Evolutionary conservation across 2,113 vertebrate genomes (phyloP).

Genomic region (Oncorhynchus tshawytscha): DNA sequence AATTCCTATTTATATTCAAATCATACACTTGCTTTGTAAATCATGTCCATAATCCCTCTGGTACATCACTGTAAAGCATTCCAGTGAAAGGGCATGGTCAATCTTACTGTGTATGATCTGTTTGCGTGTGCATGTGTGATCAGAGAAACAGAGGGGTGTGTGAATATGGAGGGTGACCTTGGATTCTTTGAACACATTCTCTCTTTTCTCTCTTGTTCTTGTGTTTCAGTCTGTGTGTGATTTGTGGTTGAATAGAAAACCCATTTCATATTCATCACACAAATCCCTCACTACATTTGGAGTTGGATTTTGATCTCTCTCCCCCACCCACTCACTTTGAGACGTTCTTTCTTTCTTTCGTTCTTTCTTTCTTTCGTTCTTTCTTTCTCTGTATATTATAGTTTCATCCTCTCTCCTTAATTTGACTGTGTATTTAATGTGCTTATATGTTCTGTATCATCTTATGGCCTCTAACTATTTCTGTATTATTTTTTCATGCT

Average conservation of each 20-base stretch:
- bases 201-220: conserved; percentile 16
- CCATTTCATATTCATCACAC: conserved; percentile 40
- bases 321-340: conserved; percentile 9
- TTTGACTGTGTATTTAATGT: conserved; percentile 39
- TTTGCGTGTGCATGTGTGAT: conserved; percentile 24
- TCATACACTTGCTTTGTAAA: neutral
- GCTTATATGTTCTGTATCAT: conserved; percentile 23
- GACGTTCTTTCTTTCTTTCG: conserved; percentile 9
- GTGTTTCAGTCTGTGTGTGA: conserved; percentile 28
- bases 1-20: no score
- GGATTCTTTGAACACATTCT: conserved; percentile 33
- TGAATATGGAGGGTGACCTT: conserved; percentile 44
- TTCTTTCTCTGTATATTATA: neutral
- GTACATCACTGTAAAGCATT: conserved; percentile 15
- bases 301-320: conserved; percentile 29
- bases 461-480: conserved; percentile 38
- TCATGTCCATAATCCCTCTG: conserved; percentile 8
- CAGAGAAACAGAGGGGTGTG: conserved; percentile 3
- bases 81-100: neutral
- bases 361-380: conserved; percentile 3
- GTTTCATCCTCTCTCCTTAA: neutral
- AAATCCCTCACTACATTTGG: neutral
- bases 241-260: conserved; percentile 27
- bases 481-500: conserved; percentile 40
- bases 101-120: neutral